phyloP scores from a whole-genome alignment of 2,888 invertebrate species.

The Aphrophora alni region DNA sequence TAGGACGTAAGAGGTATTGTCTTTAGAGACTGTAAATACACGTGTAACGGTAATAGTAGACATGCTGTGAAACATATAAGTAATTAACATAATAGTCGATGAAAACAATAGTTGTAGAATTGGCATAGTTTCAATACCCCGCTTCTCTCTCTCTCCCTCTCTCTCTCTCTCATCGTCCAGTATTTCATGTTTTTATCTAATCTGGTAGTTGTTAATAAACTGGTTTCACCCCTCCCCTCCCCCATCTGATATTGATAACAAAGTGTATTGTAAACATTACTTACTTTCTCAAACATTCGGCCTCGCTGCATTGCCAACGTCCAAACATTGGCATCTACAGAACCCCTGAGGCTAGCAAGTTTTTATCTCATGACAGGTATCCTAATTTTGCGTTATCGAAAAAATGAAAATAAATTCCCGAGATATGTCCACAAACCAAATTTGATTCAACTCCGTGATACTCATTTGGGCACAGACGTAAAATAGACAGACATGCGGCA shows the following conservation, averaged over 20 bases:
- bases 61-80: background rate
- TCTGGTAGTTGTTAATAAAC: no score
- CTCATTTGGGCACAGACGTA: no score
- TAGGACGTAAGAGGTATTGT: background rate
- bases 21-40: background rate
- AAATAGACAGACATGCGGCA: no score
- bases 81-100: conserved; percentile 2
- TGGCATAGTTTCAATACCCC: background rate
- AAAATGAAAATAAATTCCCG: no score
- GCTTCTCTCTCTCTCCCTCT: background rate
- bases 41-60: background rate
- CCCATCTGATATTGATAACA: no score
- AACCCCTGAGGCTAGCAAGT: no score
- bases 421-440: no score
- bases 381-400: no score
- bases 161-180: background rate
- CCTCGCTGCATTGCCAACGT: background rate
- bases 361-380: no score
- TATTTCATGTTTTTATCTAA: background rate
- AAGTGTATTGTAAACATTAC: background rate
- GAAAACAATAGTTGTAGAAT: background rate
- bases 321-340: no score
- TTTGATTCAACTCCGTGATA: no score
- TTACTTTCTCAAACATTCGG: background rate
- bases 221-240: no score